Percentiles rank a stretch among this genome's conserved stretches.
phyloP scores from a whole-genome alignment of 2,888 invertebrate genomes.

The Nomada hirtipes region DNA sequence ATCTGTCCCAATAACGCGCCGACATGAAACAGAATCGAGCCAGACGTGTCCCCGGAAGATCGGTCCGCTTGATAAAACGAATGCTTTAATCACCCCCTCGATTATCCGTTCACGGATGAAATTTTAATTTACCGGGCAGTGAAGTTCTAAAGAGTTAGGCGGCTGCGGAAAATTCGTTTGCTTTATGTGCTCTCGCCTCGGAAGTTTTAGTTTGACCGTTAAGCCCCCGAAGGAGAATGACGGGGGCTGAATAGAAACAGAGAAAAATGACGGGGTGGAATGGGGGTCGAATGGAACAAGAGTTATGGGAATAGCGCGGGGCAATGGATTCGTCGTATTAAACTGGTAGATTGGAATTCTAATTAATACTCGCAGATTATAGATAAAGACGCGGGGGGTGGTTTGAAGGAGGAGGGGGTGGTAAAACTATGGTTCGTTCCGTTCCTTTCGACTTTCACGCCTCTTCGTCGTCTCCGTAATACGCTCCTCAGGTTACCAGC shows the following conservation, averaged over 20 bases:
- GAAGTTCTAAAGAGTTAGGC: conserved; percentile 66
- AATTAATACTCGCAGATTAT: conserved; percentile 78
- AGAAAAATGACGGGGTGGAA: conserved; percentile 3
- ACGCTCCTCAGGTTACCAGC: conserved; percentile 23
- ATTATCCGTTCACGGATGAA: conserved; percentile 72
- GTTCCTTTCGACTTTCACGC: conserved; percentile 55
- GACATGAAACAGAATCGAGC: conserved; percentile 37
- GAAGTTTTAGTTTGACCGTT: conserved; percentile 73
- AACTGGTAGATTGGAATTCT: conserved; percentile 78
- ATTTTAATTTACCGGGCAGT: conserved; percentile 72
- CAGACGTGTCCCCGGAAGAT: conserved; percentile 24
- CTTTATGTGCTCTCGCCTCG: conserved; percentile 65
- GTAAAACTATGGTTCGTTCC: conserved; percentile 58
- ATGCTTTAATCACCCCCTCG: conserved; percentile 66
- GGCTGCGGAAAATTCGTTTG: conserved; percentile 63
- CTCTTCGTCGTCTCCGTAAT: conserved; percentile 51
- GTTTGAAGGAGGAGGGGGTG: conserved; percentile 14
- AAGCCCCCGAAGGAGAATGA: conserved; percentile 57
- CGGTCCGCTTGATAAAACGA: conserved; percentile 55
- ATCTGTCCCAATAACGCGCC: not conserved
- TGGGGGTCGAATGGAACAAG: conserved; percentile 26
- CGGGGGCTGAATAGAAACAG: conserved; percentile 18
- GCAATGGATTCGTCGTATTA: conserved; percentile 63
- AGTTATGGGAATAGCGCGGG: conserved; percentile 36
- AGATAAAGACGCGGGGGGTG: conserved; percentile 59